Evolutionary conservation across 2,113 vertebrate species (phyloP).

Genomic region (Columba janthina): DNA sequence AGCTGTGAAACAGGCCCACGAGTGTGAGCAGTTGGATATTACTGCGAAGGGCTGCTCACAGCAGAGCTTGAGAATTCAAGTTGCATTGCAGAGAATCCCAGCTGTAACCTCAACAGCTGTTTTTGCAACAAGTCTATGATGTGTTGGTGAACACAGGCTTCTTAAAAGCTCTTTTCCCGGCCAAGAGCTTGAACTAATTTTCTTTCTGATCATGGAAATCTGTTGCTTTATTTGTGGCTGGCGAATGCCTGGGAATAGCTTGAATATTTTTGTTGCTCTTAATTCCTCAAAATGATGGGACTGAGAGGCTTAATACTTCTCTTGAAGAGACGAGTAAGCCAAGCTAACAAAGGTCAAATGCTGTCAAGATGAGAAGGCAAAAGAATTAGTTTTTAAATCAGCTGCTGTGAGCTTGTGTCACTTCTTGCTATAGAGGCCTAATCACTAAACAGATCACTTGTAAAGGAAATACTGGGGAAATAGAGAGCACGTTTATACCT

Average conservation of each 20-base stretch:
- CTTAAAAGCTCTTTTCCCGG: background rate
- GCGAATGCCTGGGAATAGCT: background rate
- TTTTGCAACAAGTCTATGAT: background rate
- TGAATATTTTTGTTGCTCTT: background rate
- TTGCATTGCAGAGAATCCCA: background rate
- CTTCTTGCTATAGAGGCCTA: background rate
- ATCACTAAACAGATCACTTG: background rate
- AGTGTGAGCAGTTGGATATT: background rate
- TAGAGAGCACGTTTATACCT: background rate
- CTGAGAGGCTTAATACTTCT: background rate
- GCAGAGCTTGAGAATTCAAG: background rate
- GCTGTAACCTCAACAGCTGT: background rate
- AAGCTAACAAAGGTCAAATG: background rate
- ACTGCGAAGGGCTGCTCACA: background rate
- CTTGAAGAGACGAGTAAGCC: background rate
- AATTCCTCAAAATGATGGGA: background rate
- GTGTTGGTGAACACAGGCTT: accelerated
- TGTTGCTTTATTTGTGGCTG: background rate
- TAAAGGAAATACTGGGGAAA: background rate
- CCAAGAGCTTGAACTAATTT: background rate
- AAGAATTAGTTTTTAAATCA: background rate
- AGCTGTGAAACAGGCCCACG: background rate
- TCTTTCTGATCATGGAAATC: background rate
- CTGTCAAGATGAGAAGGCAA: background rate
- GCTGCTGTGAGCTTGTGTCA: background rate